Percentiles rank a stretch among this genome's conserved stretches.
Conservation (phyloP, 1,140 invertebrate species). For the Halesus radiatus region DNA sequence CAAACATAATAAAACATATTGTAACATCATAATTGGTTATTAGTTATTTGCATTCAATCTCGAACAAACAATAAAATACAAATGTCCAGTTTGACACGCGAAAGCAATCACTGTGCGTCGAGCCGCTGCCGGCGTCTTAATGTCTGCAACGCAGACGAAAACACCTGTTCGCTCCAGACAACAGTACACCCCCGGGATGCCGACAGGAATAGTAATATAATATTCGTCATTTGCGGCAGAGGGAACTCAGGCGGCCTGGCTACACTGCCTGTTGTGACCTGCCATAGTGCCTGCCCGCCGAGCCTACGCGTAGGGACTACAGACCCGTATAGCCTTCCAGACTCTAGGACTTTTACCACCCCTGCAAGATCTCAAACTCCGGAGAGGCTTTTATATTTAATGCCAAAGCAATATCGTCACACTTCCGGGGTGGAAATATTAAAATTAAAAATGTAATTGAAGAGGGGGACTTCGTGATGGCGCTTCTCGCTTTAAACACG, state of each 20-base stretch:
- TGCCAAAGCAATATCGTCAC: slow-evolving; percentile 17
- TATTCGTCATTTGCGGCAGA: slow-evolving; percentile 40
- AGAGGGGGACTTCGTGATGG: slow-evolving; percentile 18
- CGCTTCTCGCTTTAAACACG: slow-evolving; percentile 15
- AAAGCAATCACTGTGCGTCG: neutral
- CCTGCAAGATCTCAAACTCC: neutral
- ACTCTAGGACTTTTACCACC: neutral
- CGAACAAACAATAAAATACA: too few species aligned
- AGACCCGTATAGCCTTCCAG: neutral
- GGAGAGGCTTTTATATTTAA: slow-evolving; percentile 10
- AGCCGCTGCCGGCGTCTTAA: slow-evolving; percentile 27
- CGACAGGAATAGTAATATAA: slow-evolving; percentile 26
- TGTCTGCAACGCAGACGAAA: slow-evolving; percentile 21
- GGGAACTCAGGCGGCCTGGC: neutral
- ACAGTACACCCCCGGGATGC: neutral
- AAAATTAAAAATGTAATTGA: slow-evolving; percentile 34
- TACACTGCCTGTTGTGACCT: neutral
- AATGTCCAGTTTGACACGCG: too few species aligned
- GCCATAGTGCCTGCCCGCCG: too few species aligned
- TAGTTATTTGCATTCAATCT: too few species aligned
- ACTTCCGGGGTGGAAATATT: slow-evolving; percentile 16
- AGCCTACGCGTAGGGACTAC: neutral
- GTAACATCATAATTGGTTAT: too few species aligned
- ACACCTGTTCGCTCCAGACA: slow-evolving; percentile 44
- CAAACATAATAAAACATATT: too few species aligned